These are phyloP conservation scores for Brevimyrus niger DNA, from an alignment of 2,113 vertebrate species.

Conservation along the genomic window DNA sequence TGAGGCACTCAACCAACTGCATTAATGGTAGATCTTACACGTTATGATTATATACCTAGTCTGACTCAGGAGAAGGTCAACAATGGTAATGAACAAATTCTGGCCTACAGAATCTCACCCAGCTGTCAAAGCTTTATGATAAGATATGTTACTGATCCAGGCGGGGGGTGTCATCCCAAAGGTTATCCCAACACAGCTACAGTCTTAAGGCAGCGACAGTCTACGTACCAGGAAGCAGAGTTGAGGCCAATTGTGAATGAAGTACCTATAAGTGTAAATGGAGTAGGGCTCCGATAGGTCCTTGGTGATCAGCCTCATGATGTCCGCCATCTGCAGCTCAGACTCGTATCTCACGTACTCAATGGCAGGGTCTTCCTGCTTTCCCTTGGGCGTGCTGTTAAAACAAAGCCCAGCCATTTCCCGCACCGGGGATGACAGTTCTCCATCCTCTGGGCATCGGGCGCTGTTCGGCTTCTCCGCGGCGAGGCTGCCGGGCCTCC, in stretches of 20 bases:
- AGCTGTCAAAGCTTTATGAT: neutral
- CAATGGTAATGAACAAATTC: neutral
- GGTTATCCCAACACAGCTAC: neutral
- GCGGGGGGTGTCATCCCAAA: neutral
- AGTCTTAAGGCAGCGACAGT: neutral
- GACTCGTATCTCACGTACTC: conserved; percentile 96
- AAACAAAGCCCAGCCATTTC: conserved; percentile 62
- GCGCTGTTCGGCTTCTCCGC: conserved; percentile 29
- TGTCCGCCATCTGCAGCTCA: conserved; percentile 99
- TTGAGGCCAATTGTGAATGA: conserved; percentile 99
- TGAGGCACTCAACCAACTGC: neutral
- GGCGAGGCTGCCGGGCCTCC: conserved; percentile 23
- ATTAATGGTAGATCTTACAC: neutral
- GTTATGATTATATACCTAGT: neutral
- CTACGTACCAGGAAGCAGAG: conserved; percentile 99
- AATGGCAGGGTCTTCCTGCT: conserved; percentile 67
- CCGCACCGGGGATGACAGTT: conserved; percentile 55
- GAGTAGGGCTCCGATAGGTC: conserved; percentile 99
- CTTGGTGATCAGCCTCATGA: conserved; percentile 99
- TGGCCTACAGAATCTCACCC: neutral
- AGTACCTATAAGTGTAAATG: conserved; percentile 99
- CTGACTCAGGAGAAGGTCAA: neutral
- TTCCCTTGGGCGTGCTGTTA: conserved; percentile 33
- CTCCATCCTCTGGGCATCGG: conserved; percentile 30
- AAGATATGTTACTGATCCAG: neutral